These are phyloP conservation scores for Drosophila athabasca DNA, from an alignment of 1,140 invertebrate genomes.

Conservation along the genomic window DNA sequence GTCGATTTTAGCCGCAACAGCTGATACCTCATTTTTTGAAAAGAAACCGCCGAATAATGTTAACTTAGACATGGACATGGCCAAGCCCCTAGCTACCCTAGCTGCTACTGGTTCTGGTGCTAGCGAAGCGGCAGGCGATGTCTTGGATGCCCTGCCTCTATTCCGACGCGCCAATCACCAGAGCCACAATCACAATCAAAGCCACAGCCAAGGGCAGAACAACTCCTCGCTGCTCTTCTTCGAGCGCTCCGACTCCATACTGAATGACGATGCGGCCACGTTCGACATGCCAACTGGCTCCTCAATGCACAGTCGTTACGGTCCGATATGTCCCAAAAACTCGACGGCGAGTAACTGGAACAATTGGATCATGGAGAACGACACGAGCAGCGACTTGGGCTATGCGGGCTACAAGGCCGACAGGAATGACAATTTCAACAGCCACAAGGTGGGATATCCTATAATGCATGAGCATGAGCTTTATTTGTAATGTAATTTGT, in stretches of 20 bases:
- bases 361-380: conserved; percentile 60
- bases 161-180: conserved; percentile 37
- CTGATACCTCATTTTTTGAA: conserved; percentile 81
- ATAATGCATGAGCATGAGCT: no score
- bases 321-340: conserved; percentile 90
- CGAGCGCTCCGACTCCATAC: conserved; percentile 87
- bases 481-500: neutral
- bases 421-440: conserved; percentile 51
- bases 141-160: conserved; percentile 46
- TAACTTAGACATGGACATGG: conserved; percentile 59
- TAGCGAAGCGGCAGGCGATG: conserved; percentile 24
- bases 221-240: conserved; percentile 78
- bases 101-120: neutral
- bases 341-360: conserved; percentile 62
- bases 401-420: conserved; percentile 54
- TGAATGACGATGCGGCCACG: conserved; percentile 89
- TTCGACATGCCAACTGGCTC: conserved; percentile 88
- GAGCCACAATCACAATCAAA: conserved; percentile 25
- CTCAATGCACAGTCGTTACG: conserved; percentile 87
- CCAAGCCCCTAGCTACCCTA: conserved; percentile 17
- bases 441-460: conserved; percentile 41
- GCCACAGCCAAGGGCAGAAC: conserved; percentile 22
- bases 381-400: conserved; percentile 37
- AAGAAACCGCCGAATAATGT: conserved; percentile 79
- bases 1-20: conserved; percentile 72